Evolutionary conservation across 2,888 invertebrate species (phyloP).

Genomic region (Ichneumoninae sp.): DNA sequence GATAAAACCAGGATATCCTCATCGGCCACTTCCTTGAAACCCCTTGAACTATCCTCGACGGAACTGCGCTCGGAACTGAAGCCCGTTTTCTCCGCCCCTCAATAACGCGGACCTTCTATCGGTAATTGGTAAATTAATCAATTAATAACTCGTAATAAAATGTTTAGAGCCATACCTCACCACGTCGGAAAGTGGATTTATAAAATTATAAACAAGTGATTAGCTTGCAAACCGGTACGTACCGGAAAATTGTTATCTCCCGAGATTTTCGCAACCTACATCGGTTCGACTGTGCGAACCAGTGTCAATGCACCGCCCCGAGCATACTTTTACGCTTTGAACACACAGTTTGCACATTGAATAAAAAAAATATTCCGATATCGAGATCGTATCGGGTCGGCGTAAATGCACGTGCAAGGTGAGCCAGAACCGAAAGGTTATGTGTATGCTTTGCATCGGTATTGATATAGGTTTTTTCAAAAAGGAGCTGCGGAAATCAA

Average conservation of each 20-base stretch:
- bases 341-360: conserved; percentile 21
- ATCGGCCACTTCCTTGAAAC: conserved; percentile 18
- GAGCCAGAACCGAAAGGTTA: conserved; percentile 21
- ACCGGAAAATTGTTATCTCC: conserved; percentile 41
- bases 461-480: background rate
- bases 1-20: conserved; percentile 48
- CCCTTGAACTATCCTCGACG: background rate
- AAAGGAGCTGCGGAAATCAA: conserved; percentile 4
- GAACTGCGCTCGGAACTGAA: conserved; percentile 21
- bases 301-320: conserved; percentile 42
- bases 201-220: conserved; percentile 18
- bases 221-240: conserved; percentile 40
- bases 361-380: conserved; percentile 15
- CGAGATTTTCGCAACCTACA: conserved; percentile 42
- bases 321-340: conserved; percentile 28
- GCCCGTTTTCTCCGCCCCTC: background rate
- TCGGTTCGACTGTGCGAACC: background rate
- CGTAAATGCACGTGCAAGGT: conserved; percentile 17
- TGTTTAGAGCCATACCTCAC: conserved; percentile 11
- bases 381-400: conserved; percentile 31
- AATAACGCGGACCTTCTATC: background rate
- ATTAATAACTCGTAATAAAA: background rate
- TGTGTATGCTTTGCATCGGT: conserved; percentile 6
- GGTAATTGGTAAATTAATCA: background rate
- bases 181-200: conserved; percentile 26